Base-by-base conservation (phyloP, 2,888 invertebrate genomes). In the Apamea epomidion region DNA sequence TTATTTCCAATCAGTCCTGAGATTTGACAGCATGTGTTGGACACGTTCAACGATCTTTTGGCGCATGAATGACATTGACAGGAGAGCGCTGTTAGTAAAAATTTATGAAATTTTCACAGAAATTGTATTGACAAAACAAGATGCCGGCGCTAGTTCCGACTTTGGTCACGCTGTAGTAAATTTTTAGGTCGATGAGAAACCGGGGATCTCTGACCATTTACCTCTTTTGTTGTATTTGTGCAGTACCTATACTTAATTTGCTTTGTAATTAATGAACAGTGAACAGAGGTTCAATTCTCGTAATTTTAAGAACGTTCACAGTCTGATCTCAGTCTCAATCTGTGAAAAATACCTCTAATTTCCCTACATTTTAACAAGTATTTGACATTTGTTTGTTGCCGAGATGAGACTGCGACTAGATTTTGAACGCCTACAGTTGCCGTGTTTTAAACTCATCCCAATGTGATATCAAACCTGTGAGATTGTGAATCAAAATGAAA, bases 391-490 rank as follows among this genome's bases (percentile, higher is more conserved):
- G 37, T 37, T 37, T 37, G 37, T 37, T 3, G 37, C 37, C 3
- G 37, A 37, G 37, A 37, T 4, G 37, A 37, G 37, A 37, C 37
- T 37, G 37, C 37, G 4, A 37, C 2, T 37, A 37, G 0, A 8
- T 32, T 42, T n/a, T n/a, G n/a, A n/a, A n/a, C n/a, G n/a, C 37
- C 37, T 37, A 25, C 25, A 70, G n/a, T 64, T 75, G 54, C 51
- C 14, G 45, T 83, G 16, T 83, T 67, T 7, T 64, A 29, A 71
- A 67, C 12, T 72, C 16, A 48, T 45, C 21, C 71, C 29, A 64
- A 60, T 69, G 82, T 85, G 85, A 85, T 86, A 86, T 60, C 29
- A 64, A 45, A 80, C 72, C 58, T 76, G 80, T 86, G 83, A 85
- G 80, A 86, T 86, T 83, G 75, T 80, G 48, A 83, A 76, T 32